A percentile compares a stretch with the other conserved stretches of the same genome.
These are phyloP conservation scores for Sphyrna mokarran DNA, from an alignment of 2,113 vertebrate species.

Conservation along the genomic window DNA sequence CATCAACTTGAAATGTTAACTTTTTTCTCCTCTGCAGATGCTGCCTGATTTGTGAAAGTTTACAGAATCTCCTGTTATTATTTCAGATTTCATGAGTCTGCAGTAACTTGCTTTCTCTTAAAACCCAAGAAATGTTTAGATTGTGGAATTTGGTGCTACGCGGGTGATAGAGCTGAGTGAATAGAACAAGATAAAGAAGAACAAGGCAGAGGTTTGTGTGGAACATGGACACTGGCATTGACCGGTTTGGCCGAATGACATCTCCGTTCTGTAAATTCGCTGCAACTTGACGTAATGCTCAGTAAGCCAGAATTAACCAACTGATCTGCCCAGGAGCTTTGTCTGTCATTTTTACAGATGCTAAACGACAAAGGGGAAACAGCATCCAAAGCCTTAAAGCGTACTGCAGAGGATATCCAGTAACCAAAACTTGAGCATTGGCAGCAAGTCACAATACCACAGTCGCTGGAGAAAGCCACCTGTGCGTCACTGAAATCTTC, in stretches of 20 bases:
- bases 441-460: constrained; percentile 17
- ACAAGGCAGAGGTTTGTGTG: neutral
- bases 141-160: neutral
- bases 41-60: neutral
- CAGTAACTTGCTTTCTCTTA: neutral
- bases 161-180: too few species aligned
- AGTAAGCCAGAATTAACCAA: neutral
- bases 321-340: neutral
- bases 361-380: neutral
- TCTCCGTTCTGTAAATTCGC: neutral
- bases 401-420: constrained; percentile 9
- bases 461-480: constrained; percentile 20
- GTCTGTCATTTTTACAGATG: neutral
- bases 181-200: neutral
- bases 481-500: constrained; percentile 6
- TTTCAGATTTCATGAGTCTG: neutral
- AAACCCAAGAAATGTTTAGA: neutral
- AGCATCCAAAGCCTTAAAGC: constrained; percentile 9
- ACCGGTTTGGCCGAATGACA: too few species aligned
- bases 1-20: neutral
- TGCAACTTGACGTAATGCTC: neutral
- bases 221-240: neutral
- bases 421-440: neutral
- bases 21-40: neutral
- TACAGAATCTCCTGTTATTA: neutral